Percentiles rank a stretch among this genome's conserved stretches.
These are phyloP conservation scores for Garra rufa DNA, from an alignment of 2,113 vertebrate species.

Conservation along the genomic window DNA sequence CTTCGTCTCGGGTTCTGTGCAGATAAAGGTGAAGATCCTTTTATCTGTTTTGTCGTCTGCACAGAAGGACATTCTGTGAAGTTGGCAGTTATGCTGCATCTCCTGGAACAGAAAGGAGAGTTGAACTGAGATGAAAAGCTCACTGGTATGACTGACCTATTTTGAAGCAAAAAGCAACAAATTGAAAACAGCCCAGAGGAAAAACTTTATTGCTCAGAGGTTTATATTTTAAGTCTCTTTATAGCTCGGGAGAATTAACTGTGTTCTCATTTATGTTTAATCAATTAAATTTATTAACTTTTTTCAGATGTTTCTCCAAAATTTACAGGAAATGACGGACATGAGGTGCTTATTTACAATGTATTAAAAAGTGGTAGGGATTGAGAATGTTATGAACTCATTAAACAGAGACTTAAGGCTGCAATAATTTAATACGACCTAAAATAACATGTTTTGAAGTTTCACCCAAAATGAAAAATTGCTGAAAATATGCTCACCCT, in stretches of 20 bases:
- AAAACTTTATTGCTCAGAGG: not conserved
- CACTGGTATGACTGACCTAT: slow-evolving; percentile 21
- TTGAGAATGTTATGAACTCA: not conserved
- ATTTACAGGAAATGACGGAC: not conserved
- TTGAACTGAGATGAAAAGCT: slow-evolving; percentile 7
- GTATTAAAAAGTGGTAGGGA: not conserved
- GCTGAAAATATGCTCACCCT: too few relatives aligned
- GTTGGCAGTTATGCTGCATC: slow-evolving; percentile 93
- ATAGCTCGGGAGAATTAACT: too few relatives aligned
- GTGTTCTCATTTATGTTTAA: slow-evolving; percentile 15
- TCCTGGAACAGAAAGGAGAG: slow-evolving; percentile 76
- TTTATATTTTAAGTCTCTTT: not conserved
- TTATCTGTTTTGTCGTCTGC: slow-evolving; percentile 99
- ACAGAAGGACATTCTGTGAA: slow-evolving; percentile 98
- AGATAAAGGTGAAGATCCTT: slow-evolving; percentile 98
- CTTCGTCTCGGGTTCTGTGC: slow-evolving; percentile 96
- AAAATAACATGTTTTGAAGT: not conserved
- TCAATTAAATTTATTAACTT: not conserved
- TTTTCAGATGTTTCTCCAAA: not conserved
- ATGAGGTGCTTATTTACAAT: not conserved
- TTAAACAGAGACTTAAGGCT: not conserved
- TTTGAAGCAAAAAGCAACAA: slow-evolving; percentile 11
- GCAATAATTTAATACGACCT: not conserved
- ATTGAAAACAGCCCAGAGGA: not conserved
- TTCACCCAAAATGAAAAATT: too few relatives aligned